Base-by-base conservation (phyloP, 2,113 vertebrate species). In the Pyrgilauda ruficollis region DNA sequence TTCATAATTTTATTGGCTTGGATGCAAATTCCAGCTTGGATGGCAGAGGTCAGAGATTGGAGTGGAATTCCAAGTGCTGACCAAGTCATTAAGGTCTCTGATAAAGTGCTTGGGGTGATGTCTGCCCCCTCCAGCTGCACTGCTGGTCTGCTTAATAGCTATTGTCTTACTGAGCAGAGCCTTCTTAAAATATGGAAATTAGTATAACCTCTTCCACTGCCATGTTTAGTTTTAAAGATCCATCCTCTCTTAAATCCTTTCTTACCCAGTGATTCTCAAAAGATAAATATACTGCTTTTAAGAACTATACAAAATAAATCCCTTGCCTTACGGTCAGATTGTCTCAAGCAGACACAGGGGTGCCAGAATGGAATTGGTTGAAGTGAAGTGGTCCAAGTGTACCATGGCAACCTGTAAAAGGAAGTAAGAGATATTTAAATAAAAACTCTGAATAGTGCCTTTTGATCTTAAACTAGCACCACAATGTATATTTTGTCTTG, bases 1-100 rank as follows among this genome's bases (percentile, higher is more conserved):
- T 86, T 81, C 83, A n/a, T 90, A 75, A 75, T 90, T 90, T 89
- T 85, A 86, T 92, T 80, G 52, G 41, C 69, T 87, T 78, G 64
- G 93, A 93, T 78, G 41, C 61, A 75, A 89, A 82, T 84, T 89
- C 81, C 66, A 59, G 18, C 64, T 31, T 84, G 28, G 28, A 27
- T 41, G 73, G 35, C 64, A 80, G 47, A 86, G 82, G 84, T 88
- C 47, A 78, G 75, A 70, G 46, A 56, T 31, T 94, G 87, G 70
- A 90, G 39, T 23, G 55, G 63, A 94, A 93, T 93, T 90, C 72
- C 73, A 61, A 59, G 75, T 59, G 85, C 55, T 81, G 68, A 67
- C 85, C 64, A 5, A 44, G 72, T 91, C 50, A n/a, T 89, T 79
- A 41, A 83, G 50, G 47, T 86, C 56, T 80, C 39, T 90, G 84